Base-by-base conservation (phyloP, 2,113 vertebrate species). In the Carassius gibelio region DNA sequence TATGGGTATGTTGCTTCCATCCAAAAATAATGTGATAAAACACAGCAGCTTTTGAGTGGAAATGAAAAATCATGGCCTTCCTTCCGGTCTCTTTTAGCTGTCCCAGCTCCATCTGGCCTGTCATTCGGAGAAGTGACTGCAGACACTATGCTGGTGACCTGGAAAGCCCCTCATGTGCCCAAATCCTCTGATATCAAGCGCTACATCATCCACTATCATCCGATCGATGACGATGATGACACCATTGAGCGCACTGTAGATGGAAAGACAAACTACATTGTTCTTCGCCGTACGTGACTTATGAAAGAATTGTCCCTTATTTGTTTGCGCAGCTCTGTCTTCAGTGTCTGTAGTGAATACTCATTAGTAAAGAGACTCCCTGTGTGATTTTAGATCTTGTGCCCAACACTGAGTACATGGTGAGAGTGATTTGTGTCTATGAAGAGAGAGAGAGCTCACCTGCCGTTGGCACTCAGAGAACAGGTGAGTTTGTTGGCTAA, bases 331-430 rank as follows among this genome's bases (percentile, higher is more conserved):
- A 21, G 11, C 8, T 10, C 11, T 21, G 17, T 59, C 42, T 10
- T 2, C n/a, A 68, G 13, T 75, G 26, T 59, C 48, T 9, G 2
- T 23, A 68, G 13, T 75, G 30, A 55, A 62, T 1, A 21, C 10
- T 9, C 19, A 45, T 45, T 79, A 38, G 15, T 59, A 61, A 78
- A 45, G 17, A 30, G 0, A 21, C 23, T 50, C 42, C 23, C 7
- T 71, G 42, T 52, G 23, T 75, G 0, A 0, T 68, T 48, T 1
- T 89, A 99, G 98, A 97, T 91, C 93, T 99, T 81, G 94, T 98
- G 61, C 97, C 98, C 10, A 95, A 97, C 80, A 99, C 97, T 0
- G 97, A 97, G 62, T 99, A 99, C 88, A 89, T 96, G 85, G 95
- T 99, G 88, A 97, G 91, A 45, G 96, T 99, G 90, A 94, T 96